A percentile compares a stretch with the other conserved stretches of the same genome.
These are phyloP conservation scores for Myocastor coypus DNA, from an alignment of 2,113 vertebrate genomes.

Conservation along the genomic window DNA sequence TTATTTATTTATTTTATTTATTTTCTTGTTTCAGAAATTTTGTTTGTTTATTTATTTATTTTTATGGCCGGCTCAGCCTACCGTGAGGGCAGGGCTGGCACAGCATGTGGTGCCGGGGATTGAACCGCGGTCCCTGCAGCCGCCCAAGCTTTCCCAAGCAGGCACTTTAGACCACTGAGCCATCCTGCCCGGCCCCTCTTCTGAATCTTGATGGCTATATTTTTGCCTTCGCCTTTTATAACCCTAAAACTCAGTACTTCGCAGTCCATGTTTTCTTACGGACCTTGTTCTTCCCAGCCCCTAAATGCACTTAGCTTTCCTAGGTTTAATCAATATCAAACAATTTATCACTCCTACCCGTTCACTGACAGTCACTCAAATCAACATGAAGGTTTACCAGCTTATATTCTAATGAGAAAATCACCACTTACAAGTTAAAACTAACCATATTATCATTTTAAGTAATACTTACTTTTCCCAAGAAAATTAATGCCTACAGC, in stretches of 20 bases:
- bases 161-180: too few species aligned
- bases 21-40: too few species aligned
- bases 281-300: background rate
- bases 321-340: background rate
- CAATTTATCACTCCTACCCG: background rate
- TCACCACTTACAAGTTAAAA: background rate
- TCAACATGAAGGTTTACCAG: background rate
- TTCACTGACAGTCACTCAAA: background rate
- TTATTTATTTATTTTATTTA: too few species aligned
- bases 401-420: background rate
- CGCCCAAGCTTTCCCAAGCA: too few species aligned
- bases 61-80: too few species aligned
- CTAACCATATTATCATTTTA: background rate
- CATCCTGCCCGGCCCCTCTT: background rate
- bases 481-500: slow-evolving; percentile 24
- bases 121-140: too few species aligned
- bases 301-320: background rate
- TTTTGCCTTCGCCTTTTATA: background rate
- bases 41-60: too few species aligned
- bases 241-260: background rate
- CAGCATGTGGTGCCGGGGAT: too few species aligned
- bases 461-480: slow-evolving; percentile 25
- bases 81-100: too few species aligned
- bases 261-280: background rate
- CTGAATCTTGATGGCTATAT: background rate